These are phyloP conservation scores for Nemotelus nigrinus DNA, from an alignment of 2,888 invertebrate genomes.

Conservation along the genomic window DNA sequence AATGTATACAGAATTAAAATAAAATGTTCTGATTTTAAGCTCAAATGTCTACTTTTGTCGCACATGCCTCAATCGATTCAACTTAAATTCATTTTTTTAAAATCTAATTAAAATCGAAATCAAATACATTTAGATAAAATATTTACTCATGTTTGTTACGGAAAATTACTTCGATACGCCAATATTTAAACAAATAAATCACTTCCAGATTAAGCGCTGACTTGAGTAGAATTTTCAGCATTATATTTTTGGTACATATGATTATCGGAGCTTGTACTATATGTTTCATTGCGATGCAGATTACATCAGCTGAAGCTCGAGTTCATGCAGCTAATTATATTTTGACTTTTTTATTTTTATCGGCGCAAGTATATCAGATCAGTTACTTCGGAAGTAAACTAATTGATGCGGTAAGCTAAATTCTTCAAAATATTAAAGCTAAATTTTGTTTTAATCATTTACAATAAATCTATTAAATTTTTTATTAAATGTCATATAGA, in stretches of 20 bases:
- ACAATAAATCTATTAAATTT: no score
- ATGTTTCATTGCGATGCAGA: conserved; percentile 38
- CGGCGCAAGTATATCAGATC: conserved; percentile 34
- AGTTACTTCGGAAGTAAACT: conserved; percentile 34
- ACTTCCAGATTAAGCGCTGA: conserved; percentile 26
- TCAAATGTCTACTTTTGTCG: no score
- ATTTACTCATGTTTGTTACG: no score
- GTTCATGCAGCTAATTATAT: conserved; percentile 34
- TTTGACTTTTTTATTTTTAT: conserved; percentile 29
- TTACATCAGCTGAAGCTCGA: conserved; percentile 8
- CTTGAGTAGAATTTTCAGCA: conserved; percentile 15
- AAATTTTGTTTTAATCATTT: no score
- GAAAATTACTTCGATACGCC: no score
- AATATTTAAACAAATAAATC: background rate
- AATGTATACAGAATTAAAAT: no score
- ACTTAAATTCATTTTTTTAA: no score
- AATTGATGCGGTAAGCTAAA: conserved; percentile 27
- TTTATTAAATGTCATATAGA: no score
- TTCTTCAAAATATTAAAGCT: background rate
- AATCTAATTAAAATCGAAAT: no score
- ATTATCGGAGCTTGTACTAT: conserved; percentile 22
- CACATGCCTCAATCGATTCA: no score
- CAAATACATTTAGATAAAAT: no score
- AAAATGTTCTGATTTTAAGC: no score
- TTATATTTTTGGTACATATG: conserved; percentile 5